Evolutionary conservation across 2,797 vertebrate genomes (phyloP), one percentile per base, ranked within the genome.

Genomic region (Lepidocolaptes lacrymiger): DNA sequence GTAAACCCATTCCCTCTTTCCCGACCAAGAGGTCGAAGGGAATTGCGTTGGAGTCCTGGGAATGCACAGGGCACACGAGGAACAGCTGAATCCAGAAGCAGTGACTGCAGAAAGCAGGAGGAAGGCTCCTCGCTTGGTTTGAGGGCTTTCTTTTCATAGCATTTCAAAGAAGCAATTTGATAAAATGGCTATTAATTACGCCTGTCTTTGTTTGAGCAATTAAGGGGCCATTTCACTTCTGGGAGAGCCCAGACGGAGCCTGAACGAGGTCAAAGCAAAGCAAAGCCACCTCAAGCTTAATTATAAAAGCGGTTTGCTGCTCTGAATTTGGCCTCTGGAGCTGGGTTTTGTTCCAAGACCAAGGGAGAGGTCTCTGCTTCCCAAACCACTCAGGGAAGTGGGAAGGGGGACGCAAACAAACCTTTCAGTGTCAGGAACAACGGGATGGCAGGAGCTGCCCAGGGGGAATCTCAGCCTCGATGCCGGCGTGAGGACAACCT

Each of bases 251-350:
- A 76, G 89, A 66, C 4, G 0, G 56, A 88, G 69, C 81, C 69
- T 89, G 82, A 97, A 97, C 19, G 88, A 96, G 96, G 97, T 97
- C 97, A 97, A 68, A 91, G 88, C 88, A 85, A 91, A 91, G 75
- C 72, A 92, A 96, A 93, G 59, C 91, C 91, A 91, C 80, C 80
- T 92, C 78, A 94, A 97, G 91, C 89, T 92, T 97, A 96, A 97
- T 96, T 97, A 74, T 88, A 93, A 91, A 95, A 91, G 89, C 69
- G 58, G 71, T 77, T 24, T 49, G 74, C 71, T 43, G 59, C 88
- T 91, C 90, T 74, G 64, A 80, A 71, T 96, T 96, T 88, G 93
- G 96, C 96, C 81, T 91, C 93, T 81, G 55, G 90, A 96, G 91
- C 91, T 91, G 71, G 52, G 64, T 93, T 95, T 83, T 69, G 78